Evolutionary conservation across 53 echinoderm and acorn worm genomes (phyloP), one percentile per base, ranked within the genome.

Genomic region (Arbacia lixula): DNA sequence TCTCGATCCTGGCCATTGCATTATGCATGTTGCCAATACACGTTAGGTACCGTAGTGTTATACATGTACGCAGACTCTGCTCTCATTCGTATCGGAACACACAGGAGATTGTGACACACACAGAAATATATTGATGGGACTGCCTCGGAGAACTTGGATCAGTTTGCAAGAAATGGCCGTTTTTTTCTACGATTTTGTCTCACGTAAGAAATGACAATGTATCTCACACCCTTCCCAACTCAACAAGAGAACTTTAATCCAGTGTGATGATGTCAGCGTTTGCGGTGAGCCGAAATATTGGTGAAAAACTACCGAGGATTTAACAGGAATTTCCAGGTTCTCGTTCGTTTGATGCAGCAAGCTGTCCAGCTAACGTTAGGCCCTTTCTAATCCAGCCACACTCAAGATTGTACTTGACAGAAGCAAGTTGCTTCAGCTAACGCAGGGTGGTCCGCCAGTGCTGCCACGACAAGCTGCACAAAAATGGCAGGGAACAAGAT

Each of bases 401-500:
- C n/a, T n/a, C n/a, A n/a, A n/a, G n/a, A n/a, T n/a, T n/a, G n/a
- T n/a, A n/a, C n/a, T n/a, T n/a, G n/a, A n/a, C n/a, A n/a, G n/a
- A n/a, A n/a, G n/a, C n/a, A n/a, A n/a, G n/a, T n/a, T n/a, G n/a
- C n/a, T n/a, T n/a, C n/a, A n/a, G n/a, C n/a, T n/a, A n/a, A n/a
- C n/a, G n/a, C n/a, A n/a, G n/a, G n/a, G n/a, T n/a, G n/a, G n/a
- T n/a, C n/a, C n/a, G n/a, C n/a, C n/a, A n/a, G n/a, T n/a, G n/a
- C n/a, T n/a, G n/a, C n/a, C n/a, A 56, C 57, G 20, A 36, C 53
- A 3, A 54, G 53, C 53, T 68, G 36, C 66, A 39, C 53, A 30
- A 53, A 53, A 5, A 75, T 75, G 75, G 76, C 72, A 50, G 76
- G 86, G 77, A 41, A 62, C 53, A 75, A 75, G 36, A 75, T 75